phyloP scores from a whole-genome alignment of 2,888 invertebrate genomes.

The Hirtodrosophila histrioides region DNA sequence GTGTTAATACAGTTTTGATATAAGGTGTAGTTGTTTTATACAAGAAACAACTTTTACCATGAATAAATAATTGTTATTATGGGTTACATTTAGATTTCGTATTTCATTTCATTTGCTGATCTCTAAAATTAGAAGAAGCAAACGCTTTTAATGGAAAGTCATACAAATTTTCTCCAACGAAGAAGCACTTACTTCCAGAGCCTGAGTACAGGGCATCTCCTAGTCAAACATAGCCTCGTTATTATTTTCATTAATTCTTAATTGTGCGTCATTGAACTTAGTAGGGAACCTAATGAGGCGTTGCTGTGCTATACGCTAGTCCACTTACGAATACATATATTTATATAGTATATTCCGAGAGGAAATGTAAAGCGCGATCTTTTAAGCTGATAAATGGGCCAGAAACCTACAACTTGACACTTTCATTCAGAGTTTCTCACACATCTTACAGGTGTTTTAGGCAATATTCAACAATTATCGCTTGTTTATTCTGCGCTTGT shows the following conservation, averaged over 20 bases:
- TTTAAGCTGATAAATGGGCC: too few species aligned
- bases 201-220: background rate
- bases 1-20: too few species aligned
- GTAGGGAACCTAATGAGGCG: conserved; percentile 10
- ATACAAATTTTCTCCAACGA: too few species aligned
- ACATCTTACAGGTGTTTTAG: conserved; percentile 8
- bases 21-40: too few species aligned
- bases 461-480: background rate
- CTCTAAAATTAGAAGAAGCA: too few species aligned
- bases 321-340: background rate
- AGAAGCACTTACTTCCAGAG: too few species aligned
- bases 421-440: background rate
- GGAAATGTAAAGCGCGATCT: background rate
- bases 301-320: background rate
- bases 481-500: conserved; percentile 25
- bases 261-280: conserved; percentile 54
- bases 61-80: too few species aligned
- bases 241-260: conserved; percentile 8
- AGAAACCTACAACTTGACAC: background rate
- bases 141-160: too few species aligned
- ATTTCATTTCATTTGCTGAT: too few species aligned
- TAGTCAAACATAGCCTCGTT: background rate
- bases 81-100: too few species aligned
- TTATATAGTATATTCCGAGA: background rate
- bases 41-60: too few species aligned